These are phyloP conservation scores for Podarcis siculus DNA, from an alignment of 2,797 vertebrate species.

Conservation along the genomic window DNA sequence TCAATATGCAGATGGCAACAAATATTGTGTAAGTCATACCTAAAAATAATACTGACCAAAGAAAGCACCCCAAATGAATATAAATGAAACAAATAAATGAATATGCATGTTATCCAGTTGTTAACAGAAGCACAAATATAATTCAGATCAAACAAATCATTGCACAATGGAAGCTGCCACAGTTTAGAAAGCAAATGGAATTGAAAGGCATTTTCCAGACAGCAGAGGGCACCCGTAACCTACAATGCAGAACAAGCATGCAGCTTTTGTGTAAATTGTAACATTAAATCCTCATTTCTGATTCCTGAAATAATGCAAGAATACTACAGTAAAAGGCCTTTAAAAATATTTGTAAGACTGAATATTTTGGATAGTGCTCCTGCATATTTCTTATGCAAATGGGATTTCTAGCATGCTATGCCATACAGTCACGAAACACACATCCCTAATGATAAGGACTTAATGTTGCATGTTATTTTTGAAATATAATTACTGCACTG, in stretches of 20 bases:
- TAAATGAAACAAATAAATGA: not conserved
- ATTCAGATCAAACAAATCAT: not conserved
- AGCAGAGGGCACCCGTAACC: conserved; percentile 78
- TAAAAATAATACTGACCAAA: not conserved
- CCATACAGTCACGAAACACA: conserved; percentile 10
- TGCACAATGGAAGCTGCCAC: not conserved
- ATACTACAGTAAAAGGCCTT: conserved; percentile 19
- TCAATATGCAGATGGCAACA: not conserved
- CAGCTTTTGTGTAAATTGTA: conserved; percentile 17
- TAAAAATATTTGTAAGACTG: conserved; percentile 35
- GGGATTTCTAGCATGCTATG: not conserved
- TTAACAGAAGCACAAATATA: not conserved
- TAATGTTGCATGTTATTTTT: conserved; percentile 5
- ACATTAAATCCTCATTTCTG: conserved; percentile 41
- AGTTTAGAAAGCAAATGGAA: not conserved
- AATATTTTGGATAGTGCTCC: conserved; percentile 11
- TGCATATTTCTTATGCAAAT: not conserved
- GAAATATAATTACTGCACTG: conserved; percentile 17
- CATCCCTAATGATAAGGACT: conserved; percentile 17
- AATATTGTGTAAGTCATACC: not conserved
- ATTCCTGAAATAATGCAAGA: conserved; percentile 40
- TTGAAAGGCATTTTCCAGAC: conserved; percentile 18
- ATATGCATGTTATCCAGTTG: not conserved
- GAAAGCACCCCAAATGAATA: not conserved
- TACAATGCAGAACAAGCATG: conserved; percentile 50